Evolutionary conservation across 1,140 invertebrate genomes (phyloP), one percentile per base, ranked within the genome.

Genomic region (Philopotamus ludificatus): DNA sequence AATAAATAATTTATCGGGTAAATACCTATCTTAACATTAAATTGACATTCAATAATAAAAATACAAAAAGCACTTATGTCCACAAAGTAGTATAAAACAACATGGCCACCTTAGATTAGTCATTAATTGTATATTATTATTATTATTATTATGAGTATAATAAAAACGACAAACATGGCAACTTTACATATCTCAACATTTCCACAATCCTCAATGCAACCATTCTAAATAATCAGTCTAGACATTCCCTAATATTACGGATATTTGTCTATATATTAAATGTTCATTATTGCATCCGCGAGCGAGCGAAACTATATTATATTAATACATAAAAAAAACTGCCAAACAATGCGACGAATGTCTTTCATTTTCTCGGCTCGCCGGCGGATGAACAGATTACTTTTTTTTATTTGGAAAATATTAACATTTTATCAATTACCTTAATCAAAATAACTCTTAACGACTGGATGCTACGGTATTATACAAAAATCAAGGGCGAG

Each of bases 1-100:
- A 68, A 60, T 50, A 65, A 64, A 65, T 34, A 60, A 44, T 64
- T 53, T 53, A 55, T 61, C 63, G 64, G 51, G 28, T 60, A 60
- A 47, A 57, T 57, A 57, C 10, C 16, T 21, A 57, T 16, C 62
- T 41, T 68, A 68, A 18, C 21, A 42, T 64, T 47, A 68, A 68
- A 68, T 68, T 68, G 67, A 68, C 67, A 68, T 54, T 54, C 25
- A 53, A 53, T 41, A 66, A 51, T 68, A 60, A 47, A 59, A 62
- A 65, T 68, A 68, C 67, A 65, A 68, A 67, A 68, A 68, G 67
- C 67, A 39, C 63, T 65, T 65, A 62, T 65, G n/a, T 61, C 45
- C 20, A 60, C 58, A 60, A 23, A 57, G 20, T 60, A 60, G 57
- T 65, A 51, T 64, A 15, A 62, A 61, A 64, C 53, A 60, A 60